Evolutionary conservation across 2,888 invertebrate genomes (phyloP), one percentile per base, ranked within the genome.

Genomic region (Digitonthophagus gazella): DNA sequence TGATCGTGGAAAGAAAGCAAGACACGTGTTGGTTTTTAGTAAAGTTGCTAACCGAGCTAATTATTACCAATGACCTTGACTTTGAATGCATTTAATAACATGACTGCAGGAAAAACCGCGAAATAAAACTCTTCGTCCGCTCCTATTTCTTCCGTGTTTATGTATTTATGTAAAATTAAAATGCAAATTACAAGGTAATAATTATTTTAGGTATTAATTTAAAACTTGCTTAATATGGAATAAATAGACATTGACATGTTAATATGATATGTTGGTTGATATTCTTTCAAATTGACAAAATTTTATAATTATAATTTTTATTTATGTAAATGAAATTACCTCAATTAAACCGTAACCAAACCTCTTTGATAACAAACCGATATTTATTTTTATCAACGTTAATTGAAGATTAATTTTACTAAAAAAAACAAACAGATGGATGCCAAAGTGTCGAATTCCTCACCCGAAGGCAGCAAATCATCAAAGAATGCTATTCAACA

Each of bases 351-450:
- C 28, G 11, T 8, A 44, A 44, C 28, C 28, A 44, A 44, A 44
- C 28, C 28, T 2, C 11, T 44, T 44, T 44, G 28, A 44, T 44
- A 44, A 44, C 28, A 44, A 44, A 44, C 11, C 28, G 28, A 5
- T 11, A 44, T 44, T 44, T 44, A 44, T 44, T 44, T 44, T 11
- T 8, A 44, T 44, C 28, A 3, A 44, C 3, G 18, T n/a, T 8
- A 20, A 20, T 20, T 14, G 18, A 61, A 61, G 11, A 61, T 44
- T 44, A 44, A 44, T 44, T 44, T 44, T 44, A 8, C 28, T n/a
- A 44, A 44, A 8, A 44, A 44, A 22, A 44, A 11, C 11, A 44
- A 71, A 56, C 70, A 73, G 73, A 77, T 77, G 78, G 75, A 77
- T 58, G 72, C 75, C 65, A 73, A 76, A 71, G 71, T 75, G 58